Conservation (phyloP, 2,888 invertebrate genomes). For the Drosophila anomelani region DNA sequence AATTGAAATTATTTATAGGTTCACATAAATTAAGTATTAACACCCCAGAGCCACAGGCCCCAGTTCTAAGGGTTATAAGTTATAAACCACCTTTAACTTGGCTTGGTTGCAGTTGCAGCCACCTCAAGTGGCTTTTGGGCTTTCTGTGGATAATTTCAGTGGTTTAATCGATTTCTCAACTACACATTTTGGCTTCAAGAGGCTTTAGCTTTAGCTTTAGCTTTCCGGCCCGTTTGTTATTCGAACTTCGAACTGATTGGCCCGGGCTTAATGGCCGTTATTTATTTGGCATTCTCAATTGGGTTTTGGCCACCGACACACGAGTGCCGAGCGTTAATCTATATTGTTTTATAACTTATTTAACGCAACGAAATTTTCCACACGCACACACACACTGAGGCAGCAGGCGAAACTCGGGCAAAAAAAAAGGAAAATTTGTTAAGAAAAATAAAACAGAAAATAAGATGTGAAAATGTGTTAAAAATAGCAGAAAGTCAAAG, state of each 20-base stretch:
- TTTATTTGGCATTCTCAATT: slow-evolving; percentile 12
- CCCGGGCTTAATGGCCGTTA: neutral
- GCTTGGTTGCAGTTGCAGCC: neutral
- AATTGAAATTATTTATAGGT: slow-evolving; percentile 82
- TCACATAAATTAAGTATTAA: slow-evolving; percentile 81
- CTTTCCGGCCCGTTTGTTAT: slow-evolving; percentile 5
- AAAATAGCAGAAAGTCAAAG: slow-evolving; percentile 69
- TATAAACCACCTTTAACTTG: slow-evolving; percentile 5
- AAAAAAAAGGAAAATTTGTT: slow-evolving; percentile 53
- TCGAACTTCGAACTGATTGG: slow-evolving; percentile 1
- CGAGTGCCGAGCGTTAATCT: slow-evolving; percentile 18
- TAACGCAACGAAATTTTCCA: slow-evolving; percentile 62
- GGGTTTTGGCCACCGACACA: slow-evolving; percentile 1
- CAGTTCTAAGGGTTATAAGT: slow-evolving; percentile 47
- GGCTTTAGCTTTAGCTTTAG: neutral
- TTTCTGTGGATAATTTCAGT: neutral
- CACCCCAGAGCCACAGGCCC: slow-evolving; percentile 52
- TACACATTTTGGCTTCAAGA: neutral
- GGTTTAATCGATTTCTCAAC: neutral
- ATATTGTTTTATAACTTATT: slow-evolving; percentile 74
- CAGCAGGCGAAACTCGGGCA: slow-evolving; percentile 59
- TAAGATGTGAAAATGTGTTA: slow-evolving; percentile 47
- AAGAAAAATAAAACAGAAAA: slow-evolving; percentile 52
- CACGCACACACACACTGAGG: slow-evolving; percentile 28
- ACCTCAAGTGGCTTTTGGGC: too few relatives aligned